These are phyloP conservation scores for Pteronotus mesoamericanus DNA, from an alignment of 2,797 vertebrate genomes.

Conservation along the genomic window DNA sequence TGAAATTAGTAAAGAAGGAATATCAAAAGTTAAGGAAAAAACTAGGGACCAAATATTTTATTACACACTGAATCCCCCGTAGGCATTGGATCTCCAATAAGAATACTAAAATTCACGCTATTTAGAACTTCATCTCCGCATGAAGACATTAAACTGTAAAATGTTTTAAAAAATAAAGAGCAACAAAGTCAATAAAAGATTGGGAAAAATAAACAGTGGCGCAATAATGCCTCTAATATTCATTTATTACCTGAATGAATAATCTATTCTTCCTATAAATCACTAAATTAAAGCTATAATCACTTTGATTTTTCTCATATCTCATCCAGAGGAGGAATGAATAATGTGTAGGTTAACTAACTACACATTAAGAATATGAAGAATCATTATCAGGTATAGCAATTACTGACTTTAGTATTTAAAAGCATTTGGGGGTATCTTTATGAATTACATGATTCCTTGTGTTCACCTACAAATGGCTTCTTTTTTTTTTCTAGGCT, in stretches of 20 bases:
- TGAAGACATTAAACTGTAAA: constrained; percentile 21
- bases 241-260: constrained; percentile 38
- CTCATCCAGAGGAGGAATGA: background rate
- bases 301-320: background rate
- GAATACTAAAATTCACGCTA: background rate
- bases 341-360: constrained; percentile 4
- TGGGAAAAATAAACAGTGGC: background rate
- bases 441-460: background rate
- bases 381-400: constrained; percentile 7
- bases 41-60: background rate
- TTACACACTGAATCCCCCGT: background rate
- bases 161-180: background rate
- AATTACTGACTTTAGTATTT: constrained; percentile 18
- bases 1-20: background rate
- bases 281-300: constrained; percentile 11
- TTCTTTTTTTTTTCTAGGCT: background rate
- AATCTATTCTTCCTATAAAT: constrained; percentile 27
- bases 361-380: constrained; percentile 31
- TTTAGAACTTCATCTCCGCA: background rate
- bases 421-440: background rate
- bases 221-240: background rate
- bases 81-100: background rate
- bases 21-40: background rate
- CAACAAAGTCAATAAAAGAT: constrained; percentile 29
- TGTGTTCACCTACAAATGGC: background rate